A percentile compares a stretch with the other conserved stretches of the same genome.
Conservation (phyloP, 2,888 invertebrate species). For the Encarsia formosa region DNA sequence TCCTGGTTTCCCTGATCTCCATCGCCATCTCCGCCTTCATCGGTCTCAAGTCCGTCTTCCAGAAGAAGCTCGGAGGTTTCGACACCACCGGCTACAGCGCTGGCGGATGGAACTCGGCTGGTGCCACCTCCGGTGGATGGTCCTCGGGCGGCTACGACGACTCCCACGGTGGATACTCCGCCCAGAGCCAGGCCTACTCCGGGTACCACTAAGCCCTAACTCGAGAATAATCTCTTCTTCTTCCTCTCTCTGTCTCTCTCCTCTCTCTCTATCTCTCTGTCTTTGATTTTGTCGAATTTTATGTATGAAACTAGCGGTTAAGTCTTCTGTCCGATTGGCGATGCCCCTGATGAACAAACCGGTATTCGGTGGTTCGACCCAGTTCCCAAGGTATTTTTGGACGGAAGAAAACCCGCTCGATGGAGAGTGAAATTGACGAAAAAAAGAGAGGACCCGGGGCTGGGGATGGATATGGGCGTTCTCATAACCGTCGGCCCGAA, state of each 20-base stretch:
- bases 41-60: slow-evolving; percentile 46
- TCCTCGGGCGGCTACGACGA: slow-evolving; percentile 41
- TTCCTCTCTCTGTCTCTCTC: background rate
- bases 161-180: slow-evolving; percentile 8
- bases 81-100: slow-evolving; percentile 43
- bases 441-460: slow-evolving; percentile 7
- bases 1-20: slow-evolving; percentile 59
- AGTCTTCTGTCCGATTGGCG: no score
- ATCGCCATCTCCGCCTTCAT: slow-evolving; percentile 59
- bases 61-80: slow-evolving; percentile 36
- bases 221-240: background rate
- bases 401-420: no score
- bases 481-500: no score
- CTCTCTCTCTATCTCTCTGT: background rate
- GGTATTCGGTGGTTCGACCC: background rate
- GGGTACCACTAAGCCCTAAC: slow-evolving; percentile 39
- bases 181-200: slow-evolving; percentile 44
- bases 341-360: no score
- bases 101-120: slow-evolving; percentile 31
- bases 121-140: slow-evolving; percentile 25
- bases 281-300: no score
- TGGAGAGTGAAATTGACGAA: slow-evolving; percentile 10
- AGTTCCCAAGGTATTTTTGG: background rate
- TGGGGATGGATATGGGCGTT: no score
- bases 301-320: no score